Percentiles rank a stretch among this genome's conserved stretches.
phyloP scores from a whole-genome alignment of 2,888 invertebrate genomes.

The Calameuta pallipes region DNA sequence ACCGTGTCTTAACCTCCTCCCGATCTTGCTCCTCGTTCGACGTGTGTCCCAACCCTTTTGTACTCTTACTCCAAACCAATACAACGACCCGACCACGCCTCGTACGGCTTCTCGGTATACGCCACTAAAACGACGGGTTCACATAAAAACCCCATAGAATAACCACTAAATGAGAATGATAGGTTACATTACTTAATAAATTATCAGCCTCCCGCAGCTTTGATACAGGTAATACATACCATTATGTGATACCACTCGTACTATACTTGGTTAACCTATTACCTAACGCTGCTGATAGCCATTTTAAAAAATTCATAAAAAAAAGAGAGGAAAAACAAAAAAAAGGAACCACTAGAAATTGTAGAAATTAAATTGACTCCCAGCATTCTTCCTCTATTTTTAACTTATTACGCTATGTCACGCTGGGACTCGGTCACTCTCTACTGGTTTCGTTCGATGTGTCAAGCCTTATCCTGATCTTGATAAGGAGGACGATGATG shows the following conservation, averaged over 20 bases:
- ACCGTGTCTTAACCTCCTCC: background rate
- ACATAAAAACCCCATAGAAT: background rate
- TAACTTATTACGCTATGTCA: background rate
- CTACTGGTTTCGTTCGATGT: background rate
- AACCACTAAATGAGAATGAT: background rate
- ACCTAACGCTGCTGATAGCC: background rate
- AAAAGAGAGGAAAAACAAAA: background rate
- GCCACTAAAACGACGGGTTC: background rate
- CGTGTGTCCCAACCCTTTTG: conserved; percentile 3
- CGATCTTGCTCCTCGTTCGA: background rate
- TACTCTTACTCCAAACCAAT: background rate
- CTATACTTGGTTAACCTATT: background rate
- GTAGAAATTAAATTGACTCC: background rate
- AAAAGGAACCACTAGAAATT: background rate
- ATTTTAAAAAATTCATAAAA: background rate
- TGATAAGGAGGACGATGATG: background rate
- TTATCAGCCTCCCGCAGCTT: background rate
- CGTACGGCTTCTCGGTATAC: background rate
- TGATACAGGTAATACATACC: background rate
- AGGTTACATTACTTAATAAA: background rate
- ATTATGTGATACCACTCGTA: background rate
- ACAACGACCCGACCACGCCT: conserved; percentile 2
- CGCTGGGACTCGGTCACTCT: background rate
- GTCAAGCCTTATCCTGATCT: background rate
- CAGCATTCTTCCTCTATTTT: background rate